Base-by-base conservation (phyloP, 2,888 invertebrate genomes). In the Stegana nigrithorax region DNA sequence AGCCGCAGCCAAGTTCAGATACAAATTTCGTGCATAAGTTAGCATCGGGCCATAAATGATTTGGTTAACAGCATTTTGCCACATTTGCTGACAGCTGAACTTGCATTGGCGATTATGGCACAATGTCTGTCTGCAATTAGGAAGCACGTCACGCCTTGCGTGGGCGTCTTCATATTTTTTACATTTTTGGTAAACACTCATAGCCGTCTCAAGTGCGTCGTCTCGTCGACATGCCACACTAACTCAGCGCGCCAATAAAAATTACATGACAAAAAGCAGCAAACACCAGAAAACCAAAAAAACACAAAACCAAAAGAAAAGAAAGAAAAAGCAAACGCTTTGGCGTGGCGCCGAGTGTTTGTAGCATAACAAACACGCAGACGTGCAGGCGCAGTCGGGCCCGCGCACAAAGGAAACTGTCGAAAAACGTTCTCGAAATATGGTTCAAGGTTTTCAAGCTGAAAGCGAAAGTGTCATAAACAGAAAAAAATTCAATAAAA, bases 391-490 rank as follows among this genome's bases (percentile, higher is more conserved):
- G 14, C 10, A 39, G 5, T 4, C 5, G 17, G 39, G 12, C 39
- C 2, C 14, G 39, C 39, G 39, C n/a, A n/a, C n/a, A n/a, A n/a
- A n/a, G 39, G 39, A n/a, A 14, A n/a, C 21, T 25, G 1, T 17
- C 19, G 19, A 29, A 51, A 51, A 51, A 47, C n/a, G 36, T 4
- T 36, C 5, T 7, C 10, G 10, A 2, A 36, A 36, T 19, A 17
- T 51, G 51, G 51, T 51, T 51, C 51, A 51, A 51, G 51, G 51
- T 51, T 51, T 51, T 27, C 25, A 6, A 23, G 21, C 19, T 10
- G 23, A 51, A 51, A 29, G 51, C 51, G 10, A 51, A 51, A 51
- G 51, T 51, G 27, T 17, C 10, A 6, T 7, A 29, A 29, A 29
- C 6, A 29, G 10, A 29, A 29, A 29, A 29, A 29, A 29, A 29